Base-by-base conservation (phyloP, 2,113 vertebrate species). In the Phalacrocorax pelagicus region DNA sequence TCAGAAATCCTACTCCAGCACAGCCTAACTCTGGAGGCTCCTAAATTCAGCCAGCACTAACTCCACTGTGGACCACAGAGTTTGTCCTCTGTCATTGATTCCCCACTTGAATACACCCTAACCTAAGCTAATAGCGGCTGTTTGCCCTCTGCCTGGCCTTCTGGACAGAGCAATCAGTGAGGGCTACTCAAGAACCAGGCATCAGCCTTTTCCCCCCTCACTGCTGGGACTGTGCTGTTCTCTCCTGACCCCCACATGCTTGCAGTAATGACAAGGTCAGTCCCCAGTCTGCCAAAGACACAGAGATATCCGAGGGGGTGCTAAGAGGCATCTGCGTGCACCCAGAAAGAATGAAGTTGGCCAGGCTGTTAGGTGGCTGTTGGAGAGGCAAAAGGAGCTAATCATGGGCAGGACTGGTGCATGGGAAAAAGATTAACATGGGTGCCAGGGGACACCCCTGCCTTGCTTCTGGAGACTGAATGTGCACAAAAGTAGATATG, bases 161-260 rank as follows among this genome's bases (percentile, higher is more conserved):
- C 51, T 27, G 16, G 19, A 24, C 11, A 80, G 32, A 69, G 23
- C 46, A 89, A 26, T 17, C 47, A 29, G 26, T 26, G 32, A 26
- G 46, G 44, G 49, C n/a, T 57, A 24, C 20, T 77, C 29, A 49
- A 40, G 72, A 30, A 47, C 15, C 27, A 73, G 20, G 2, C 26
- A 49, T 32, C 23, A 61, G 21, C 14, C 17, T 77, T 86, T 49
- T 7, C 5, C 10, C 7, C 5, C 5, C 38, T 77, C 59, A 0
- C 34, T 65, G 47, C 16, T 24, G 15, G n/a, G n/a, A 49, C 15
- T 52, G 30, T 61, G 65, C 26, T 24, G 11, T 2, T 71, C 7
- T n/a, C 26, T 54, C 15, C 24, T 19, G 27, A 51, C 1, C 12
- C 24, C 4, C 10, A 2, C 52, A 36, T 1, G 0, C 24, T 51